A percentile compares a stretch with the other conserved stretches of the same genome.
phyloP scores from a whole-genome alignment of 2,888 invertebrate species.

The Hypomecis punctinalis region DNA sequence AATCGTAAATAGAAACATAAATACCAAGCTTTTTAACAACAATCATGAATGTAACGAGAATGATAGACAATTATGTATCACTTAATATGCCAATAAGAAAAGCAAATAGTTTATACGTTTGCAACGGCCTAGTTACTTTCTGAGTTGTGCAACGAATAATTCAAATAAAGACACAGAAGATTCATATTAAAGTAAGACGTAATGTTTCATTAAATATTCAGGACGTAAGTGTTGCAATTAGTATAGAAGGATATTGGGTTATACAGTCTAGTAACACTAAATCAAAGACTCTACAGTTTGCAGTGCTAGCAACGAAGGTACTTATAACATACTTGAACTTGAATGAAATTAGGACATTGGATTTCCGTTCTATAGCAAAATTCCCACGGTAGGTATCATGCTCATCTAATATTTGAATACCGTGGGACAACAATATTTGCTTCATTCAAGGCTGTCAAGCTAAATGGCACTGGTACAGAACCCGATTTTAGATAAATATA shows the following conservation, averaged over 20 bases:
- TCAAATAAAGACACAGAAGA: background rate
- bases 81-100: conserved; percentile 18
- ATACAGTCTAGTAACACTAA: conserved; percentile 3
- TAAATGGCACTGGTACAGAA: background rate
- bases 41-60: background rate
- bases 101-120: conserved; percentile 15
- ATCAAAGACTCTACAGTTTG: conserved; percentile 11
- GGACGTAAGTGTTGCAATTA: too few species aligned
- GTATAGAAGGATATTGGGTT: too few species aligned
- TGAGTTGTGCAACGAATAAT: background rate
- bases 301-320: background rate
- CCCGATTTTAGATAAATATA: background rate
- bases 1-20: background rate
- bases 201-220: too few species aligned
- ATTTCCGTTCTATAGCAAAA: conserved; percentile 1
- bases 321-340: background rate
- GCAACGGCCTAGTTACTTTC: background rate
- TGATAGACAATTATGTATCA: conserved; percentile 5
- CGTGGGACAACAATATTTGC: conserved; percentile 7
- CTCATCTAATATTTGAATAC: conserved; percentile 12
- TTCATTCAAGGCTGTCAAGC: conserved; percentile 3
- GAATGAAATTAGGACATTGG: background rate
- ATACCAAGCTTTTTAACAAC: conserved; percentile 5
- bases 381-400: conserved; percentile 19
- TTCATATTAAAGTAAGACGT: too few species aligned